These are phyloP conservation scores for Drosophila kepulauana DNA, from an alignment of 1,140 invertebrate species.

Conservation along the genomic window DNA sequence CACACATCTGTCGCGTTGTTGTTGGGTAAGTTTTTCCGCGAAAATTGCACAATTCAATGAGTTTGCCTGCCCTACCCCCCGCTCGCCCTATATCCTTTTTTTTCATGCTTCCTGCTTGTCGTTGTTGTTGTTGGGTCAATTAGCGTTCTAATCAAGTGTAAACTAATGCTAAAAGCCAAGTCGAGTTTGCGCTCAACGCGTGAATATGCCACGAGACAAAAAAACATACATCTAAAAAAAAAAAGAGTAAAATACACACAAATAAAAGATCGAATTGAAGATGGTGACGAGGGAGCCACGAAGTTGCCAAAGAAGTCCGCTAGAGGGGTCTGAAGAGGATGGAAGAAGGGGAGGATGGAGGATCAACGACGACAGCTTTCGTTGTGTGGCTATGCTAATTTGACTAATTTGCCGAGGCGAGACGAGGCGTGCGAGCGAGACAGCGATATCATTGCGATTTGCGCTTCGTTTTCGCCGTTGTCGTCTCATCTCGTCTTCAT, in stretches of 20 bases:
- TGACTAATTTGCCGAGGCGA: constrained; percentile 63
- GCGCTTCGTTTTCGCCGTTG: not conserved
- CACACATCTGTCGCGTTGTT: constrained; percentile 38
- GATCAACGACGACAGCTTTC: constrained; percentile 49
- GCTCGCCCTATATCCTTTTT: not conserved
- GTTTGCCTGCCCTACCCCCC: constrained; percentile 13
- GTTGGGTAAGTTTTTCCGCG: constrained; percentile 53
- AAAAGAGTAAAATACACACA: constrained; percentile 8
- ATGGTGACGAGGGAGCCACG: not conserved
- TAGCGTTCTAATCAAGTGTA: constrained; percentile 83
- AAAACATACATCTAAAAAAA: constrained; percentile 22
- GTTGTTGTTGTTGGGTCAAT: constrained; percentile 54
- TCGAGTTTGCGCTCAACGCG: constrained; percentile 75
- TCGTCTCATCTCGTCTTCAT: constrained; percentile 3
- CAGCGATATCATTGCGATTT: constrained; percentile 23
- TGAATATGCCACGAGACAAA: constrained; percentile 82
- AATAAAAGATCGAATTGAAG: constrained; percentile 17
- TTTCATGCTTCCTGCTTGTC: not conserved
- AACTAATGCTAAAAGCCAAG: constrained; percentile 83
- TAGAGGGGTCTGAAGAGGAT: not conserved
- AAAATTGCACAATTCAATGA: constrained; percentile 68
- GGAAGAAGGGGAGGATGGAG: constrained; percentile 15
- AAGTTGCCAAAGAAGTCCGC: not conserved
- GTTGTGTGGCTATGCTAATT: constrained; percentile 63
- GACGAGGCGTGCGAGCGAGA: constrained; percentile 10